Evolutionary conservation across 1,140 invertebrate genomes (phyloP), one percentile per base, ranked within the genome.

Genomic region (Drepana arcuata): DNA sequence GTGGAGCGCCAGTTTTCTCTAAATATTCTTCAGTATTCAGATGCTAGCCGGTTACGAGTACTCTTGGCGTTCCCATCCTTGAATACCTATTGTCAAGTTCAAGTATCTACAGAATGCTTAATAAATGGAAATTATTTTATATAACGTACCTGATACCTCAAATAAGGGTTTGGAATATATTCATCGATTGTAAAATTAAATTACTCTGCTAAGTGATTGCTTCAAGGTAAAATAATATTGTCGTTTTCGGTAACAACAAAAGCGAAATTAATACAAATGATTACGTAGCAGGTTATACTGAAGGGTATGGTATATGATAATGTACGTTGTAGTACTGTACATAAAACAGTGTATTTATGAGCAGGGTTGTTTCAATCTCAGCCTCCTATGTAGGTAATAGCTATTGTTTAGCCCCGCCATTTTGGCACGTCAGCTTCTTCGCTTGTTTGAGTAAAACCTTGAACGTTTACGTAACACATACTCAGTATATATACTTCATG

Each of bases 401-500:
- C 27, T 42, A 52, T 52, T 52, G 43, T 48, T 52, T 46, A 34
- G n/a, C 18, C 26, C 39, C 37, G 40, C 39, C 42, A 39, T 52
- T 52, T 48, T 32, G 40, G 28, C 34, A 29, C 40, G 49, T 52
- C 40, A 41, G 34, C 35, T 40, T 26, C 31, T 41, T 25, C 31
- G 32, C 29, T 41, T 51, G 49, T 47, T 52, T 48, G 39, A 37
- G 48, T 48, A 41, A 48, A 48, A 46, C 35, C 44, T 13, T 51
- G 25, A 41, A 48, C 43, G 48, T 48, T 27, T 39, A 33, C 34
- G 14, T 10, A n/a, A n/a, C n/a, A 11, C 21, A 11, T 18, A 11
- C 16, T 16, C 7, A 10, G 16, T 5, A 9, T 10, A 32, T 6
- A 1, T 21, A 14, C 16, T 31, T 31, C 14, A 16, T 16, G 14